Percentiles rank a stretch among this genome's conserved stretches.
phyloP scores from a whole-genome alignment of 2,888 invertebrate species.

The Latrodectus elegans region DNA sequence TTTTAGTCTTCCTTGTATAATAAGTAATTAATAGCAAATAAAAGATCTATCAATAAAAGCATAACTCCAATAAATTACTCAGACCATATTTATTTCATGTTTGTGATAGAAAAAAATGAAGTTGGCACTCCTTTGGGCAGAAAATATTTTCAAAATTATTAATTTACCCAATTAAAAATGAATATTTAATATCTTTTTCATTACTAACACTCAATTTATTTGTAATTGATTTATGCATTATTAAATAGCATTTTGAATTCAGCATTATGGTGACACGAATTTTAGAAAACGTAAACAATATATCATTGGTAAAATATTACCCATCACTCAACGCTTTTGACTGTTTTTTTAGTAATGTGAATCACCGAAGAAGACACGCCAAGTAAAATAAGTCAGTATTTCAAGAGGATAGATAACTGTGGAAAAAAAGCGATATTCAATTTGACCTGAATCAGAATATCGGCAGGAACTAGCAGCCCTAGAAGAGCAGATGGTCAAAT shows the following conservation, averaged over 20 bases:
- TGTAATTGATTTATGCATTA: background rate
- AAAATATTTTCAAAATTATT: background rate
- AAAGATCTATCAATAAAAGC: too few species aligned
- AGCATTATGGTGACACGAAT: background rate
- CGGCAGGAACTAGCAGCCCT: background rate
- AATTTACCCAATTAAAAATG: too few species aligned
- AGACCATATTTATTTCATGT: background rate
- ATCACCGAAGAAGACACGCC: too few species aligned
- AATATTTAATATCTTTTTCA: background rate
- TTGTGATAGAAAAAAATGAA: background rate
- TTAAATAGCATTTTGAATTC: background rate
- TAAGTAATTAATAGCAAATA: too few species aligned
- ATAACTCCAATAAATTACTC: too few species aligned
- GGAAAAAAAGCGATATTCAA: too few species aligned
- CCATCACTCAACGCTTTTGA: too few species aligned
- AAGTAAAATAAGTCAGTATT: too few species aligned
- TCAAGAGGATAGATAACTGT: too few species aligned
- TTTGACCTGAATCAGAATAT: too few species aligned
- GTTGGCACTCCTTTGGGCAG: background rate
- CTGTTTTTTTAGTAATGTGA: background rate
- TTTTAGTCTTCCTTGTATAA: too few species aligned
- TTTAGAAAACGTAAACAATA: background rate
- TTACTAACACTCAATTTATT: background rate
- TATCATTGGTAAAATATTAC: conserved; percentile 1
- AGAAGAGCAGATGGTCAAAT: background rate